Evolutionary conservation across 2,888 invertebrate species (phyloP).

Genomic region (Diaprepes abbreviatus): DNA sequence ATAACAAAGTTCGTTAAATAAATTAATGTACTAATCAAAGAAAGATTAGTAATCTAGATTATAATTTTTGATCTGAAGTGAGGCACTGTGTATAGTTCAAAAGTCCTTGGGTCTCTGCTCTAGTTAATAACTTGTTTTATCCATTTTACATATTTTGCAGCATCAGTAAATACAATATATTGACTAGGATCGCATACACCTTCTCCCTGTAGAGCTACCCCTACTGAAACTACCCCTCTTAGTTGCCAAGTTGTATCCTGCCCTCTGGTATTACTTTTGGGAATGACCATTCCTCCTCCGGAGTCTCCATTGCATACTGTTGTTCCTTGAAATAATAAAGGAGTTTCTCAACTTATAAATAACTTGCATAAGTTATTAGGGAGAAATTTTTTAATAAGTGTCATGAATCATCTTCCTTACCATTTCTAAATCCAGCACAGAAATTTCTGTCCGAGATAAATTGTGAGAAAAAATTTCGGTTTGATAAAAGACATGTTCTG

Average conservation of each 20-base stretch:
- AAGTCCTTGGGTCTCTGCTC: no score
- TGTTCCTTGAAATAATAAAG: constrained; percentile 55
- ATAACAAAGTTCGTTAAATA: no score
- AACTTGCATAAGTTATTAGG: no score
- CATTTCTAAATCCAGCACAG: constrained; percentile 68
- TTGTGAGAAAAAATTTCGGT: constrained; percentile 73
- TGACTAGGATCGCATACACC: constrained; percentile 73
- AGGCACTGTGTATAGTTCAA: no score
- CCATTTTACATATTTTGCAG: constrained; percentile 69
- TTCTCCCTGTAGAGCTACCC: constrained; percentile 71
- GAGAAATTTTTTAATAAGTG: no score
- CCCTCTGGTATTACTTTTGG: constrained; percentile 55
- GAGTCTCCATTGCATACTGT: constrained; percentile 71
- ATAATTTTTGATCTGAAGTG: no score
- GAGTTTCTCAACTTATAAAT: no score
- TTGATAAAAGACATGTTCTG: constrained; percentile 73
- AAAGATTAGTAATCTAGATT: no score
- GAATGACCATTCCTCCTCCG: constrained; percentile 66
- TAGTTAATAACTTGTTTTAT: constrained; percentile 51
- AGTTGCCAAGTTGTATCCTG: constrained; percentile 61
- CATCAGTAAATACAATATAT: constrained; percentile 75
- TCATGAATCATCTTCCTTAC: constrained; percentile 60
- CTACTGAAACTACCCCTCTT: constrained; percentile 72
- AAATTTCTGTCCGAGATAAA: constrained; percentile 73
- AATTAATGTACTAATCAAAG: no score